These are phyloP conservation scores for Atrina japonica DNA, from an alignment of 2,888 invertebrate genomes.

Conservation along the genomic window DNA sequence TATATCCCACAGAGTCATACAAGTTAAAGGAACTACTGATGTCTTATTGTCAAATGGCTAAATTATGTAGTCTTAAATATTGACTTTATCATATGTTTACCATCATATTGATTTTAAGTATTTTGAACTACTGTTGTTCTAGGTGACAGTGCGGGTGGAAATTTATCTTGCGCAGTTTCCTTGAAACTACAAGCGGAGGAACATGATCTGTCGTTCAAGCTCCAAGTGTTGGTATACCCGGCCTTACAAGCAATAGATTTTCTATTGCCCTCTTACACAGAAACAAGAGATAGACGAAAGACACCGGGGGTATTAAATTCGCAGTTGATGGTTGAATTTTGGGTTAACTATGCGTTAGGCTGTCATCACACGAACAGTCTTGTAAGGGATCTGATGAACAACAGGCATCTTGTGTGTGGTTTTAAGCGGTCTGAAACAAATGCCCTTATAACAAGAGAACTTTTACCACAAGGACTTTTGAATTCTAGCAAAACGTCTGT, in stretches of 20 bases:
- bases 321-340: constrained; percentile 32
- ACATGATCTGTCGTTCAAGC: constrained; percentile 27
- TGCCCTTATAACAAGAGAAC: no score
- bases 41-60: no score
- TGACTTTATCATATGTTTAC: no score
- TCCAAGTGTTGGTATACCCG: constrained; percentile 38
- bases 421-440: background rate
- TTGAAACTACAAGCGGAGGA: constrained; percentile 51
- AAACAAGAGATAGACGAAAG: background rate
- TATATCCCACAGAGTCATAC: no score
- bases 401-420: background rate
- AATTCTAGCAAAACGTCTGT: no score
- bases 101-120: no score
- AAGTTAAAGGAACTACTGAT: no score
- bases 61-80: no score
- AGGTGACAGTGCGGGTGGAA: constrained; percentile 70
- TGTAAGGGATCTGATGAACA: background rate
- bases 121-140: constrained; percentile 1
- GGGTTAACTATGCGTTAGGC: constrained; percentile 30
- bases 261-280: constrained; percentile 57
- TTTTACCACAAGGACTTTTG: no score
- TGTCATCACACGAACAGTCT: background rate
- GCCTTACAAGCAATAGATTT: constrained; percentile 67
- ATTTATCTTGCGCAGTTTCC: constrained; percentile 62
- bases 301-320: constrained; percentile 7